Evolutionary conservation across 2,888 invertebrate species (phyloP).

Genomic region (Caenorhabditis plicata): DNA sequence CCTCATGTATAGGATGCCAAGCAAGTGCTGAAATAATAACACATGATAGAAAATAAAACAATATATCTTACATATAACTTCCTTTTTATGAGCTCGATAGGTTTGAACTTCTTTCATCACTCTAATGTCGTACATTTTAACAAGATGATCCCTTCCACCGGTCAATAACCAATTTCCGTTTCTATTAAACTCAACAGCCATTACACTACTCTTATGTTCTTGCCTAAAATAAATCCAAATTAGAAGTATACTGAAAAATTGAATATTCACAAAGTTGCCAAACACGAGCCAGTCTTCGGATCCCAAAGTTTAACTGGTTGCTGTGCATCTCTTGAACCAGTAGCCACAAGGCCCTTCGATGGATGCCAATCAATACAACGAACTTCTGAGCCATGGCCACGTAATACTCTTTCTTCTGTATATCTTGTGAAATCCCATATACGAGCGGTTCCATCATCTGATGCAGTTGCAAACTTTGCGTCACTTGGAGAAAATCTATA

Average conservation of each 20-base stretch:
- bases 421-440: conserved; percentile 95
- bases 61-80: conserved; percentile 73
- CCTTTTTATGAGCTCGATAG: conserved; percentile 98
- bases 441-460: conserved; percentile 96
- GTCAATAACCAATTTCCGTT: conserved; percentile 91
- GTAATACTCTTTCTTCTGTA: conserved; percentile 85
- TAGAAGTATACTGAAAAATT: background rate
- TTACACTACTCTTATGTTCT: conserved; percentile 98
- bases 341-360: conserved; percentile 90
- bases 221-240: conserved; percentile 77
- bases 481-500: conserved; percentile 93
- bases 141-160: conserved; percentile 68
- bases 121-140: conserved; percentile 94
- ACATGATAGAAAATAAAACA: background rate
- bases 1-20: conserved; percentile 98
- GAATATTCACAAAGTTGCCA: conserved; percentile 82
- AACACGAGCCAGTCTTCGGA: conserved; percentile 89
- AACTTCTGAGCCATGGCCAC: conserved; percentile 68
- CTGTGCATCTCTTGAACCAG: conserved; percentile 98
- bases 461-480: conserved; percentile 96
- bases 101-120: conserved; percentile 94
- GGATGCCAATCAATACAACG: conserved; percentile 96
- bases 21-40: conserved; percentile 70
- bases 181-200: conserved; percentile 98
- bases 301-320: conserved; percentile 99